A percentile compares a stretch with the other conserved stretches of the same genome.
Conservation (phyloP, 2,888 invertebrate species). For the Cantharis nigra region DNA sequence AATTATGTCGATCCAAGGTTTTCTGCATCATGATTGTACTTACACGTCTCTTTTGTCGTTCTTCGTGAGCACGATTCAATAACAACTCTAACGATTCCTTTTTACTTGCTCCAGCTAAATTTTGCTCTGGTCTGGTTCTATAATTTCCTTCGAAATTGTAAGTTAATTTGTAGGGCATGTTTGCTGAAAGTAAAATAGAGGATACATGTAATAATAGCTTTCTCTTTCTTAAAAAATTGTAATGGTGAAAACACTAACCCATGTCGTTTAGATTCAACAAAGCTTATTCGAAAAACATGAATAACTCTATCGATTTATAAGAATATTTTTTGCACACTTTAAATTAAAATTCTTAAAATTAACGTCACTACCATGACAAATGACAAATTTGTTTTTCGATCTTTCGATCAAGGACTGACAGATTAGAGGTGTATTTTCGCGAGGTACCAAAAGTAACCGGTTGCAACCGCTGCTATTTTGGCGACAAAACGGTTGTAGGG, state of each 20-base stretch:
- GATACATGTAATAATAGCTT: background rate
- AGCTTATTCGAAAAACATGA: background rate
- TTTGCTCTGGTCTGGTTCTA: constrained; percentile 84
- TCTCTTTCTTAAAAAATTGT: background rate
- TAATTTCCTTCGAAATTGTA: constrained; percentile 90
- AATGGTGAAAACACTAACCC: background rate
- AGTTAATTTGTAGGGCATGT: constrained; percentile 51
- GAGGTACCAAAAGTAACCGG: no score
- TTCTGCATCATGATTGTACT: constrained; percentile 16
- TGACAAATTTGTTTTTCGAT: background rate
- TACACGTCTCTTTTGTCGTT: constrained; percentile 86
- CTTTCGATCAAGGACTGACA: background rate
- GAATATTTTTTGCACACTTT: background rate
- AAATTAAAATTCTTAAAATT: background rate
- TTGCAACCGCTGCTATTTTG: no score
- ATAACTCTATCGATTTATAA: background rate
- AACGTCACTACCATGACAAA: background rate
- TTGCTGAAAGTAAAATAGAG: constrained; percentile 32
- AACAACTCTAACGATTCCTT: constrained; percentile 72
- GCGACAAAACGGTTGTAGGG: no score
- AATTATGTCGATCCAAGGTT: background rate
- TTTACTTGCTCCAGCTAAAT: constrained; percentile 83
- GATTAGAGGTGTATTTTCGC: no score
- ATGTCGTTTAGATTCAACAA: background rate
- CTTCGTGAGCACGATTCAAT: constrained; percentile 80